Conservation (phyloP, 2,797 vertebrate genomes). For the Chelon auratus region DNA sequence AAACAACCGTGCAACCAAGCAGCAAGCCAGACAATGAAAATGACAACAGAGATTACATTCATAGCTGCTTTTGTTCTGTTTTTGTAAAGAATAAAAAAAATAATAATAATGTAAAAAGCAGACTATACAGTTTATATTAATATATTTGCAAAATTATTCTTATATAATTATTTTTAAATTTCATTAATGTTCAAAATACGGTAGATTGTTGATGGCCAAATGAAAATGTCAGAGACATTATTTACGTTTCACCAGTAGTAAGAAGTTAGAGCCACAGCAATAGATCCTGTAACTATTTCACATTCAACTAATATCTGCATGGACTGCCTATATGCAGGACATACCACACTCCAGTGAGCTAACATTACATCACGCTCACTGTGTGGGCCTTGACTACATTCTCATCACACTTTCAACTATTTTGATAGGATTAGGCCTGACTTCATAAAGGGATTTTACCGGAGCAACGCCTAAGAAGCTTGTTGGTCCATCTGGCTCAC, state of each 20-base stretch:
- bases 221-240: not conserved
- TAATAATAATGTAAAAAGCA: no score
- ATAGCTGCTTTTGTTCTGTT: not conserved
- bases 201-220: no score
- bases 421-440: conserved; percentile 60
- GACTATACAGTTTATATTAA: no score
- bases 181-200: not conserved
- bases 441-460: conserved; percentile 67
- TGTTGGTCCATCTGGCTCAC: conserved; percentile 60
- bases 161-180: no score
- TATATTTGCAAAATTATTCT: no score
- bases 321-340: conserved; percentile 4
- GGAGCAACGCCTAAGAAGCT: conserved; percentile 65
- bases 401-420: conserved; percentile 66
- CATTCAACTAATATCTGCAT: conserved; percentile 21
- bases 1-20: conserved; percentile 54
- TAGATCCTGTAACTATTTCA: conserved; percentile 35
- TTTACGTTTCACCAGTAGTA: not conserved
- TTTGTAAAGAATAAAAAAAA: not conserved
- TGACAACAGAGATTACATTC: conserved; percentile 15
- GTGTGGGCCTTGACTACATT: conserved; percentile 30
- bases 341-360: conserved; percentile 41
- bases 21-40: conserved; percentile 32
- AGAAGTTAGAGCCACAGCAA: not conserved
- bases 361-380: conserved; percentile 55